Evolutionary conservation across 2,113 vertebrate genomes (phyloP).

Genomic region (Acrocephalus arundinaceus): DNA sequence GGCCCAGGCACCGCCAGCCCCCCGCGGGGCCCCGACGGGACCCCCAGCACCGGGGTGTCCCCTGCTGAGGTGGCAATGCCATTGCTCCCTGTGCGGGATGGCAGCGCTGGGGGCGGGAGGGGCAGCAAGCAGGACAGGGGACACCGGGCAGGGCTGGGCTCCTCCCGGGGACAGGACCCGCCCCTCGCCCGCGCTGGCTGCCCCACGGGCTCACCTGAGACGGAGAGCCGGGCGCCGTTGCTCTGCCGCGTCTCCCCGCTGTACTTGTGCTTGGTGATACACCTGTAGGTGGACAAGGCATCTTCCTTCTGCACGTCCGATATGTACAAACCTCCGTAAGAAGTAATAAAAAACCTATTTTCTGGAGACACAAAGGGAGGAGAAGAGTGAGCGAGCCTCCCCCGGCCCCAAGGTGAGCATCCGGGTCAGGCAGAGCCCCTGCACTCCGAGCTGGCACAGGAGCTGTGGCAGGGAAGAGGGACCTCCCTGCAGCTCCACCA

Average conservation of each 20-base stretch:
- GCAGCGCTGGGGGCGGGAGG: rapidly evolving
- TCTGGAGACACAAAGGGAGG: slow-evolving; percentile 79
- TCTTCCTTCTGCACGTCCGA: slow-evolving; percentile 99
- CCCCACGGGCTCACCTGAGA: slow-evolving; percentile 81
- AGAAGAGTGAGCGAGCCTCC: not conserved
- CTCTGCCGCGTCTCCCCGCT: slow-evolving; percentile 98
- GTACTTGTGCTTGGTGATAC: slow-evolving; percentile 99
- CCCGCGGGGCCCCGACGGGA: rapidly evolving
- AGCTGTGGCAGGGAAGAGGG: not conserved
- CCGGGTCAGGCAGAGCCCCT: not conserved
- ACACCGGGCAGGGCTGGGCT: not conserved
- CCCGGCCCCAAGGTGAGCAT: not conserved
- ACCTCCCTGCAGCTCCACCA: not conserved
- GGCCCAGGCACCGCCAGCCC: rapidly evolving
- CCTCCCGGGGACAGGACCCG: rapidly evolving
- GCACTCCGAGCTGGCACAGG: not conserved
- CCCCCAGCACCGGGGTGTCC: rapidly evolving
- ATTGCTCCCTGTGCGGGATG: rapidly evolving
- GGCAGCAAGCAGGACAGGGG: rapidly evolving
- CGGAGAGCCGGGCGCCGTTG: slow-evolving; percentile 95
- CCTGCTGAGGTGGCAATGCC: not conserved
- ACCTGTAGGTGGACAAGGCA: slow-evolving; percentile 97
- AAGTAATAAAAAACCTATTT: slow-evolving; percentile 96
- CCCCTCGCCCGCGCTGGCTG: rapidly evolving
- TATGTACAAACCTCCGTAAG: slow-evolving; percentile 96